These are phyloP conservation scores for Sminthopsis crassicaudata DNA, from an alignment of 2,113 vertebrate genomes.

Conservation along the genomic window DNA sequence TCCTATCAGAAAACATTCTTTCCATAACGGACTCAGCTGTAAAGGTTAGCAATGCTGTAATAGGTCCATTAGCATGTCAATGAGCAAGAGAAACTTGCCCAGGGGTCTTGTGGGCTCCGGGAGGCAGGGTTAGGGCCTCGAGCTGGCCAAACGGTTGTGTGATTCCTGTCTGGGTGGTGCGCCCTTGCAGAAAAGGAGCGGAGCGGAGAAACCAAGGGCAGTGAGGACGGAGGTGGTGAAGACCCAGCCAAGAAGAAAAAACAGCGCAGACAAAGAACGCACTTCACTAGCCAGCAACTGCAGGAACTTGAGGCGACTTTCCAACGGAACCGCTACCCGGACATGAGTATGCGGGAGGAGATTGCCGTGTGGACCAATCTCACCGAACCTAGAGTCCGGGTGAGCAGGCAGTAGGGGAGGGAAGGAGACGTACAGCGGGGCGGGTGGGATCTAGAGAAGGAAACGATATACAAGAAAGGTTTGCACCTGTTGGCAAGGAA, in stretches of 20 bases:
- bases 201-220: conserved; percentile 90
- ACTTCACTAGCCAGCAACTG: conserved; percentile 98
- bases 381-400: conserved; percentile 97
- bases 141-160: background rate
- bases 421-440: background rate
- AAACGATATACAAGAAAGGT: background rate
- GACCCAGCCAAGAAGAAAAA: conserved; percentile 97
- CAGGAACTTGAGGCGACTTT: conserved; percentile 99
- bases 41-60: background rate
- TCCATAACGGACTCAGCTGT: background rate
- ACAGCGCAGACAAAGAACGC: conserved; percentile 95
- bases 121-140: conserved; percentile 39
- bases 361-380: conserved; percentile 99
- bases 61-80: background rate
- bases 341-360: conserved; percentile 99
- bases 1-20: background rate
- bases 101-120: conserved; percentile 25
- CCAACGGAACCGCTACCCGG: conserved; percentile 98
- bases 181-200: conserved; percentile 91
- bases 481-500: background rate
- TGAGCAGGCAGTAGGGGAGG: conserved; percentile 80
- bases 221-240: conserved; percentile 89
- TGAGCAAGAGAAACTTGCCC: background rate
- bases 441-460: background rate
- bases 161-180: background rate